Evolutionary conservation across 2,113 vertebrate species (phyloP).

Genomic region (Paradisaea rubra): DNA sequence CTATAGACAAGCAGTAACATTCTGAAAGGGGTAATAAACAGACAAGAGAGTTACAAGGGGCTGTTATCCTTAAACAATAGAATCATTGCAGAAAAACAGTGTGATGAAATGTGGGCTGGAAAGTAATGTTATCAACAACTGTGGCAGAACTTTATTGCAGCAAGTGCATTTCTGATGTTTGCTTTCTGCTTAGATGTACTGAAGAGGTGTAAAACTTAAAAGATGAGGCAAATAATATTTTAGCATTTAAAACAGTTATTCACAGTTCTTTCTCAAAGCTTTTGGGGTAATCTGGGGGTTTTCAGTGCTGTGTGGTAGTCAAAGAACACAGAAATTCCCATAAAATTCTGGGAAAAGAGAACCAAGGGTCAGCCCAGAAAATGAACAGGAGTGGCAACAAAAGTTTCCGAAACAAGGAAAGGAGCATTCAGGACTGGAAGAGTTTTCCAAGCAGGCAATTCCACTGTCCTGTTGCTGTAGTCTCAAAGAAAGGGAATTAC

Average conservation of each 20-base stretch:
- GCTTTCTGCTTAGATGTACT: background rate
- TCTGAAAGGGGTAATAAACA: background rate
- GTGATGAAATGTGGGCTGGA: background rate
- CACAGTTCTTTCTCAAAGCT: background rate
- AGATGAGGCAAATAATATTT: background rate
- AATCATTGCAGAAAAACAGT: background rate
- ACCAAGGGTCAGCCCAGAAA: background rate
- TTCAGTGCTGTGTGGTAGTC: background rate
- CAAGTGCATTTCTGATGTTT: background rate
- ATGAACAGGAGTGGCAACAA: background rate
- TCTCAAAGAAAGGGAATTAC: background rate
- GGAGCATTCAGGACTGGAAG: background rate
- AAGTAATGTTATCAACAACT: background rate
- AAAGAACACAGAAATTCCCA: background rate
- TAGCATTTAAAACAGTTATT: background rate
- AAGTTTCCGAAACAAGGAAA: background rate
- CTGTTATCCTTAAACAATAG: background rate
- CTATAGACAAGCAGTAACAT: background rate
- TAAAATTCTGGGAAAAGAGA: background rate
- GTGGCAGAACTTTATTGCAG: background rate
- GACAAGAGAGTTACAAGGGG: accelerated
- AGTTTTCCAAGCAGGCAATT: background rate
- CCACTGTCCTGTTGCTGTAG: background rate
- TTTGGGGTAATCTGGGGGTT: background rate
- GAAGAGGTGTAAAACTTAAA: background rate